phyloP scores from a whole-genome alignment of 1,140 invertebrate genomes.

The Dreissena rostriformis region DNA sequence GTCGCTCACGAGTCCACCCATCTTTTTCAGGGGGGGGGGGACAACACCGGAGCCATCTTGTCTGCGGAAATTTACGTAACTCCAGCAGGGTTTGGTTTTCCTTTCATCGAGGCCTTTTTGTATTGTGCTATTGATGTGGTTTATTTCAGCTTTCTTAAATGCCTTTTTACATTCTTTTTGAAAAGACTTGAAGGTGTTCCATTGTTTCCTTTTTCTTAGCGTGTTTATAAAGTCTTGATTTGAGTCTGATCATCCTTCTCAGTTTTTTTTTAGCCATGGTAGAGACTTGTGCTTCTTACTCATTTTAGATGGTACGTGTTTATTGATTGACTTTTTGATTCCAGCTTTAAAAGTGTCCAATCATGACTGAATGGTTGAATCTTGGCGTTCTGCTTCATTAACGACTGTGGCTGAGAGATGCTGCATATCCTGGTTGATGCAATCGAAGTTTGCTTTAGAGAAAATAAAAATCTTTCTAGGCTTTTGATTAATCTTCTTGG shows the following conservation, averaged over 20 bases:
- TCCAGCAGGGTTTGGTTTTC: slow-evolving; percentile 31
- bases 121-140: slow-evolving; percentile 41
- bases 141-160: slow-evolving; percentile 48
- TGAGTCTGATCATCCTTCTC: slow-evolving; percentile 2
- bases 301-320: slow-evolving; percentile 30
- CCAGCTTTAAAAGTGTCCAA: slow-evolving; percentile 22
- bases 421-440: slow-evolving; percentile 18
- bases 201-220: slow-evolving; percentile 21
- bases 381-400: background rate
- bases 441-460: slow-evolving; percentile 53
- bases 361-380: background rate
- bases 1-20: slow-evolving; percentile 4
- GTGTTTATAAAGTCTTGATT: slow-evolving; percentile 36
- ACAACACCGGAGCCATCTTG: slow-evolving; percentile 49
- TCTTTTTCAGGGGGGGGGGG: slow-evolving; percentile 39
- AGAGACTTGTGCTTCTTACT: slow-evolving; percentile 38
- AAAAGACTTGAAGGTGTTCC: no score
- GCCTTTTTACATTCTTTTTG: no score
- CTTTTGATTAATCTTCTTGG: slow-evolving; percentile 29
- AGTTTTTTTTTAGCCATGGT: slow-evolving; percentile 38
- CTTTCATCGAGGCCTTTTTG: slow-evolving; percentile 32
- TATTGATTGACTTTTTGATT: background rate
- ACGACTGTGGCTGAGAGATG: slow-evolving; percentile 5
- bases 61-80: slow-evolving; percentile 30
- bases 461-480: slow-evolving; percentile 37